Evolutionary conservation across 2,888 invertebrate genomes (phyloP).

Genomic region (Noctua fimbriata): DNA sequence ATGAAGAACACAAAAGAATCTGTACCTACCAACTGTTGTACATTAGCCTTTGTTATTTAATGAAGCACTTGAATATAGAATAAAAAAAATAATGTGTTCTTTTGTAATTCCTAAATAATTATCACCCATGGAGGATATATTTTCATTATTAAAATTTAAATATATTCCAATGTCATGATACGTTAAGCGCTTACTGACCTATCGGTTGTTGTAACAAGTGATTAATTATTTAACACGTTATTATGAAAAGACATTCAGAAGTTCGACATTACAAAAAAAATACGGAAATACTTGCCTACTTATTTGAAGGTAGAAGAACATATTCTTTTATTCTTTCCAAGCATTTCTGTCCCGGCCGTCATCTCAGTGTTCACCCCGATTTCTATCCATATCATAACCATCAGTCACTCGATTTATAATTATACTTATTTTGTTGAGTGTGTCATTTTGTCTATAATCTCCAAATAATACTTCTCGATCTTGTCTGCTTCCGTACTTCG

Average conservation of each 20-base stretch:
- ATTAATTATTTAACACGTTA: slow-evolving; percentile 13
- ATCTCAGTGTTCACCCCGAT: not conserved
- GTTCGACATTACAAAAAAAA: not conserved
- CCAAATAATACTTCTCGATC: slow-evolving; percentile 1
- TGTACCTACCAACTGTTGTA: slow-evolving; percentile 20
- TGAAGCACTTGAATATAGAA: slow-evolving; percentile 32
- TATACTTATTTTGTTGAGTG: not conserved
- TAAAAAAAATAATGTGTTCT: slow-evolving; percentile 37
- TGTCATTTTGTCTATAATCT: not conserved
- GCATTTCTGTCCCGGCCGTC: not conserved
- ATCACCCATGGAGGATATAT: not conserved
- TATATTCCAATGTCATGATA: slow-evolving; percentile 7
- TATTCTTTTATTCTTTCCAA: not conserved
- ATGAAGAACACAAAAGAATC: slow-evolving; percentile 32
- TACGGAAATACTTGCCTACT: not conserved
- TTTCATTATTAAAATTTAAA: slow-evolving; percentile 11
- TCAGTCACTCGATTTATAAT: not conserved
- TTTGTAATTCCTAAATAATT: not conserved
- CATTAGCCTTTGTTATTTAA: slow-evolving; percentile 22
- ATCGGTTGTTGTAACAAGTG: not conserved
- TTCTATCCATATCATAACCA: not conserved
- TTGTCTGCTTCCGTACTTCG: not conserved
- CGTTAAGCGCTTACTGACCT: not conserved
- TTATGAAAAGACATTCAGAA: not conserved
- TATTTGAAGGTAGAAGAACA: not conserved